These are phyloP conservation scores for Leptatherina wallacei DNA, from an alignment of 2,797 vertebrate genomes.

Conservation along the genomic window DNA sequence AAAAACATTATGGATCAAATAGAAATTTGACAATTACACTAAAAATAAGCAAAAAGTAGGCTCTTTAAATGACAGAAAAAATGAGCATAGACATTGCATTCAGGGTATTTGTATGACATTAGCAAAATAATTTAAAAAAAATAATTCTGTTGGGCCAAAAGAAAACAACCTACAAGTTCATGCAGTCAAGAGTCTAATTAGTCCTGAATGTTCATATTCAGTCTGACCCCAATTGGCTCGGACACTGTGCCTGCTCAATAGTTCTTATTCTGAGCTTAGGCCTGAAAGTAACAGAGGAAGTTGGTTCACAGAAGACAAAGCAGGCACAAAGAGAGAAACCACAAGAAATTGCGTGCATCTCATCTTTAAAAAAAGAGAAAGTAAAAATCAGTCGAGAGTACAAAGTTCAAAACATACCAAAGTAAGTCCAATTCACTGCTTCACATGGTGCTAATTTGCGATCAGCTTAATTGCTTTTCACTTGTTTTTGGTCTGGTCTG, in stretches of 20 bases:
- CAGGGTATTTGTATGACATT: background rate
- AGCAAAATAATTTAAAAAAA: too few relatives aligned
- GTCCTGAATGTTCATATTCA: background rate
- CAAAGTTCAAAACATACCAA: background rate
- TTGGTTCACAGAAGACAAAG: background rate
- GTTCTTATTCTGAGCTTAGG: background rate
- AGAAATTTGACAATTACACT: background rate
- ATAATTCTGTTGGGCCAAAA: too few relatives aligned
- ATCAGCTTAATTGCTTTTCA: background rate
- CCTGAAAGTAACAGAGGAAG: background rate
- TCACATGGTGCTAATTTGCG: background rate
- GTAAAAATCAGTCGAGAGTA: background rate
- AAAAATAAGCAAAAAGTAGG: background rate
- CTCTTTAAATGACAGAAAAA: background rate
- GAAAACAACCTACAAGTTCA: background rate
- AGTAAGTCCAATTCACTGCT: background rate
- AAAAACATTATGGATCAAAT: background rate
- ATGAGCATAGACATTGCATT: background rate
- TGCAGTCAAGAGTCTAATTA: background rate
- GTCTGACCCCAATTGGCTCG: background rate
- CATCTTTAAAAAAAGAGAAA: background rate
- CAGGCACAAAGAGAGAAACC: background rate
- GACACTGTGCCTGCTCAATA: background rate
- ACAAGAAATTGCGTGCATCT: background rate
- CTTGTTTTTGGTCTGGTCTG: background rate